Evolutionary conservation across 2,113 vertebrate genomes (phyloP).

Genomic region (Australoheros scitulus): DNA sequence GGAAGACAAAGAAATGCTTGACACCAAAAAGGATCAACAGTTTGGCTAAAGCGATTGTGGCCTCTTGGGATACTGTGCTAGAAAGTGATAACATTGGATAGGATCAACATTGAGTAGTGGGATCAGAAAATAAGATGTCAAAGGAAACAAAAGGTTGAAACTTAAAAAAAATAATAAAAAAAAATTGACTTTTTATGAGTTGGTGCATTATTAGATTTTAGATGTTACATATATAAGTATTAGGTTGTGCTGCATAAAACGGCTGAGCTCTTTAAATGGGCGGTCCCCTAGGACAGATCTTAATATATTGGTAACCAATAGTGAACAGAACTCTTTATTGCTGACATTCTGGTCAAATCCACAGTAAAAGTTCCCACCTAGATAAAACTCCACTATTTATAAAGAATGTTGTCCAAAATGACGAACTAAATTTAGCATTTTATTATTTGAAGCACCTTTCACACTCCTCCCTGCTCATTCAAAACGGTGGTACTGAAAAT

Average conservation of each 20-base stretch:
- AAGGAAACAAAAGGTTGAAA: slow-evolving; percentile 57
- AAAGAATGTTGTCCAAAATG: slow-evolving; percentile 60
- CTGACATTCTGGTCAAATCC: slow-evolving; percentile 79
- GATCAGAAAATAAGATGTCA: slow-evolving; percentile 60
- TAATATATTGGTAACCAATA: slow-evolving; percentile 88
- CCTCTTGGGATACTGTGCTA: slow-evolving; percentile 48
- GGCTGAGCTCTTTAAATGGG: slow-evolving; percentile 75
- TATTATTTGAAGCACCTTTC: slow-evolving; percentile 75
- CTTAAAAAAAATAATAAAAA: slow-evolving; percentile 20
- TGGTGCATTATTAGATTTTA: slow-evolving; percentile 77
- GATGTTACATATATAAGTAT: slow-evolving; percentile 79
- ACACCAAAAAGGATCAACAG: slow-evolving; percentile 80
- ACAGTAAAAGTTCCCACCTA: slow-evolving; percentile 66
- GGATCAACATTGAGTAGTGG: slow-evolving; percentile 43
- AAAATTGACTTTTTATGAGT: slow-evolving; percentile 62
- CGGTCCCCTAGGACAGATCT: slow-evolving; percentile 83
- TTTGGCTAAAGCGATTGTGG: slow-evolving; percentile 62
- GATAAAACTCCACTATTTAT: slow-evolving; percentile 65
- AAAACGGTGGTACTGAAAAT: slow-evolving; percentile 53
- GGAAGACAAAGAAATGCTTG: slow-evolving; percentile 70
- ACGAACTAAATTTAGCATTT: slow-evolving; percentile 59
- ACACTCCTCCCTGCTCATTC: slow-evolving; percentile 20
- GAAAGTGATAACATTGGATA: slow-evolving; percentile 32
- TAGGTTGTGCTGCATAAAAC: slow-evolving; percentile 79
- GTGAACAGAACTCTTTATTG: slow-evolving; percentile 81